Percentiles rank a stretch among this genome's conserved stretches.
Evolutionary conservation across 2,797 vertebrate genomes (phyloP).

Genomic region (Circus cinereus): DNA sequence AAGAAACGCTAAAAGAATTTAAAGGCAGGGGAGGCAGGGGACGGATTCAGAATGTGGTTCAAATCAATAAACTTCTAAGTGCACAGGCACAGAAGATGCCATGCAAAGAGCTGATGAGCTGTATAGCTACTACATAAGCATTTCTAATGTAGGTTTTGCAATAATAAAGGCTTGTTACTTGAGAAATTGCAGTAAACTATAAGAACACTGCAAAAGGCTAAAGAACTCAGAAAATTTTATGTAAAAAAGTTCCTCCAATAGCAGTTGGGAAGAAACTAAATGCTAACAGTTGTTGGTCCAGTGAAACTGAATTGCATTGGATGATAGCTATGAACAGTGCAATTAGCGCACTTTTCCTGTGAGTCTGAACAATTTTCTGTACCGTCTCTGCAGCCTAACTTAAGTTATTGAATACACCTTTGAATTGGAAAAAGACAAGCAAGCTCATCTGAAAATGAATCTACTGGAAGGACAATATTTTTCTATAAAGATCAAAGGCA

Average conservation of each 20-base stretch:
- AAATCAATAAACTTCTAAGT: background rate
- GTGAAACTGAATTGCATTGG: background rate
- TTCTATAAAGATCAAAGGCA: slow-evolving; percentile 17
- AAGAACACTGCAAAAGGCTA: background rate
- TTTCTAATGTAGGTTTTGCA: background rate
- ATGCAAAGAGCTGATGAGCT: background rate
- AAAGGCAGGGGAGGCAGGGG: background rate
- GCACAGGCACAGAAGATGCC: background rate
- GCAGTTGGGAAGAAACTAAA: background rate
- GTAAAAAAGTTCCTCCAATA: background rate
- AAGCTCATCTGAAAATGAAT: background rate
- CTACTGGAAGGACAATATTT: background rate
- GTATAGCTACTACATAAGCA: background rate
- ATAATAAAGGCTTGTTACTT: background rate
- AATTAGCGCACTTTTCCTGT: background rate
- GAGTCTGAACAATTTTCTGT: background rate
- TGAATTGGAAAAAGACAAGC: background rate
- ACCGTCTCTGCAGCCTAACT: background rate
- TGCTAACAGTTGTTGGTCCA: background rate
- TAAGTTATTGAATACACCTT: background rate
- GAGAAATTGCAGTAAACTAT: background rate
- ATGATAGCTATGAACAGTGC: background rate
- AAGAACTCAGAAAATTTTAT: background rate
- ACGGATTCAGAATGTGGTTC: background rate
- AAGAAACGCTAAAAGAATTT: background rate